A percentile compares a stretch with the other conserved stretches of the same genome.
Conservation (phyloP, 2,797 vertebrate genomes). For the Oreortyx pictus region DNA sequence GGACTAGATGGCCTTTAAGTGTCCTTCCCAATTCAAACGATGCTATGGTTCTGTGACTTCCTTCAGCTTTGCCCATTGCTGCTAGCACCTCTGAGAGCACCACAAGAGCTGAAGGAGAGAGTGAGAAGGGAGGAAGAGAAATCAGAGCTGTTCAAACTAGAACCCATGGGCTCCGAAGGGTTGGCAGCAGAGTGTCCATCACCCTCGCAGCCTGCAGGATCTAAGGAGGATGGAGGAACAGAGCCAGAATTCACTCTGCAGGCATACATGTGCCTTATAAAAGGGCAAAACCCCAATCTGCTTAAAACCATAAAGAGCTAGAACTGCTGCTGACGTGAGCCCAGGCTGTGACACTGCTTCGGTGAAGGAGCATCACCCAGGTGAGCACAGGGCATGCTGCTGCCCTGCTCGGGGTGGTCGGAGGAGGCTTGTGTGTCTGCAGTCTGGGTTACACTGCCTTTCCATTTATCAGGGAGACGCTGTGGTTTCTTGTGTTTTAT, state of each 20-base stretch:
- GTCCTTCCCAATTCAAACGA: too few relatives aligned
- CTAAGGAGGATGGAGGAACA: neutral
- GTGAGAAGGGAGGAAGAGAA: neutral
- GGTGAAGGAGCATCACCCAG: accelerated
- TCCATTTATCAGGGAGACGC: neutral
- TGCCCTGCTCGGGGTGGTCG: neutral
- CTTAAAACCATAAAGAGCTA: neutral
- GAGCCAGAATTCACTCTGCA: neutral
- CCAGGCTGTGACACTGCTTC: neutral
- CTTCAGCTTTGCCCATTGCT: accelerated
- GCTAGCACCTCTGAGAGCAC: neutral
- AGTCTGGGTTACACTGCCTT: neutral
- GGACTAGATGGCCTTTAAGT: too few relatives aligned
- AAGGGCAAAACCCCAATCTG: neutral
- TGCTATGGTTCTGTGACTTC: neutral
- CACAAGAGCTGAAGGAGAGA: accelerated
- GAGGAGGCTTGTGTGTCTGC: neutral
- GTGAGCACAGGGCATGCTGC: neutral
- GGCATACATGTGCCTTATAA: neutral
- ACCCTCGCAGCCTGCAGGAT: neutral
- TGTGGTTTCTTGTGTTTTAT: slow-evolving; percentile 10
- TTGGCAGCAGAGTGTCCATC: neutral
- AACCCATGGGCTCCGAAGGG: neutral
- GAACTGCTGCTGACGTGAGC: neutral
- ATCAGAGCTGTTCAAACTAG: neutral